Conservation (phyloP, 2,797 vertebrate genomes). For the Novumbra hubbsi region DNA sequence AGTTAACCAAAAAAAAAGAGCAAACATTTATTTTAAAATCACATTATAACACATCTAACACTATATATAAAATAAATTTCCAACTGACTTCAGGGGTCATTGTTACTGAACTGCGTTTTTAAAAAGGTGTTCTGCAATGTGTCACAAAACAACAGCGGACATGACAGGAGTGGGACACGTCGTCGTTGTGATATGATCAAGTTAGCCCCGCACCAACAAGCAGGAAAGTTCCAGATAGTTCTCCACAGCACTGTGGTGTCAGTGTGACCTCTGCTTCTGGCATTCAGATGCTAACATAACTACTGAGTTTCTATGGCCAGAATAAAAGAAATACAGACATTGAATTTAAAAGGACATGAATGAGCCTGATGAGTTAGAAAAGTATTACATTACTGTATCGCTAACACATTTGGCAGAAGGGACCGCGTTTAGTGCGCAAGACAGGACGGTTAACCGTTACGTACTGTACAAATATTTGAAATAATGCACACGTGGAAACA, state of each 20-base stretch:
- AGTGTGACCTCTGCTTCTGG: background rate
- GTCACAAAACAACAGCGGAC: background rate
- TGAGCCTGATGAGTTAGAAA: too few relatives aligned
- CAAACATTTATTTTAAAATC: background rate
- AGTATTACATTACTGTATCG: background rate
- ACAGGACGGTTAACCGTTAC: background rate
- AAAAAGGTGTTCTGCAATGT: background rate
- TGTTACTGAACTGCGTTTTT: background rate
- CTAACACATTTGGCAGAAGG: background rate
- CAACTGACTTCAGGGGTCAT: background rate
- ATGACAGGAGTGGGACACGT: background rate
- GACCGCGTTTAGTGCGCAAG: background rate
- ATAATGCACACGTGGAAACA: background rate
- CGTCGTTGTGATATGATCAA: background rate
- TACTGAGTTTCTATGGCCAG: background rate
- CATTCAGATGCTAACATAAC: background rate
- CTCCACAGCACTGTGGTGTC: conserved; percentile 20
- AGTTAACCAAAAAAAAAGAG: background rate
- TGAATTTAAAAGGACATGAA: too few relatives aligned
- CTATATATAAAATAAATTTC: background rate
- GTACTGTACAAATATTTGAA: background rate
- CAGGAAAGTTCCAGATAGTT: conserved; percentile 55
- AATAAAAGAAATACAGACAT: background rate
- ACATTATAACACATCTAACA: background rate
- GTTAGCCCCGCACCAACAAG: conserved; percentile 4